Base-by-base conservation (phyloP, 2,113 vertebrate genomes). In the Myxocyprinus asiaticus region DNA sequence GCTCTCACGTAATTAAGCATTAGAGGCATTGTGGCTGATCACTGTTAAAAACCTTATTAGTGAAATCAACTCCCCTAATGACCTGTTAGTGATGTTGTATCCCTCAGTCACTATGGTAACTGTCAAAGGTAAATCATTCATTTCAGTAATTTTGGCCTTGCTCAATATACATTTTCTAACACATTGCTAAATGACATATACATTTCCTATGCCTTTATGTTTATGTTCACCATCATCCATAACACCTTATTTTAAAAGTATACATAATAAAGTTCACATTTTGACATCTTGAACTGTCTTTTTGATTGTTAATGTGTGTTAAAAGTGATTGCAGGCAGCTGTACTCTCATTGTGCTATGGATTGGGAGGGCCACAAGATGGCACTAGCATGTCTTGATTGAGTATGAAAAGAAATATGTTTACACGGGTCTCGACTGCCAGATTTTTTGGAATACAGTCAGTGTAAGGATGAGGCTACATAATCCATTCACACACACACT, bases 361-460 rank as follows among this genome's bases (percentile, higher is more conserved):
- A 83, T 11, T 43, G 58, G 58, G 2, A 2, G 2, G 7, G 17
- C 11, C 92, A 88, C 91, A 85, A 90, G 92, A 87, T 91, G 91
- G 90, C 84, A 66, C 78, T 80, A 88, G 79, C 75, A 65, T 76
- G 12, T 63, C 33, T 45, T 82, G 7, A 4, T 69, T 48, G 15
- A 48, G 12, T 61, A 61, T 9, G 3, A 9, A 12, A 47, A 10
- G 4, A 59, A 67, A 14, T 43, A 0, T n/a, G 9, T 56, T 6
- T 68, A 6, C 67, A n/a, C n/a, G n/a, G n/a, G n/a, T n/a, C n/a
- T n/a, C n/a, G n/a, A n/a, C n/a, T n/a, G n/a, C n/a, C n/a, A n/a
- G n/a, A n/a, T n/a, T 68, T 47, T 22, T 51, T 43, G 8, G 43
- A 43, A 44, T 70, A 53, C 51, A 10, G 33, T 15, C 33, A 10